Conservation (phyloP, 2,797 vertebrate species). For the Synaphobranchus kaupii region DNA sequence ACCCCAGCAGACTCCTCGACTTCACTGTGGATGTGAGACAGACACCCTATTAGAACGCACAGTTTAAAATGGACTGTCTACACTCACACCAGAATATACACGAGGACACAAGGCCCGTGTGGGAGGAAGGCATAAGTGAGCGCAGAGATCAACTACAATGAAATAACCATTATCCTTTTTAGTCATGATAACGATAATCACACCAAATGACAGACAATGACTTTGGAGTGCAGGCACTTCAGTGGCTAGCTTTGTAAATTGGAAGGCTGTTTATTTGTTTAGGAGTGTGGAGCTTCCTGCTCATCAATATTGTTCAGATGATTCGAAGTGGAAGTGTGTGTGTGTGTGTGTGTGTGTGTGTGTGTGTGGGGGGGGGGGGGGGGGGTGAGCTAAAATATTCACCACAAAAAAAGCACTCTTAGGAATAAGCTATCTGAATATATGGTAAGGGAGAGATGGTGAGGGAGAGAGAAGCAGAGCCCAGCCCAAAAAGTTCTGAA, state of each 20-base stretch:
- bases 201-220: conserved; percentile 49
- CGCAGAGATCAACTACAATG: conserved; percentile 57
- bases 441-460: neutral
- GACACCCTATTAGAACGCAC: neutral
- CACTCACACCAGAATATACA: neutral
- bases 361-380: neutral
- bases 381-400: neutral
- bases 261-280: conserved; percentile 30
- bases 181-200: conserved; percentile 53
- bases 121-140: conserved; percentile 36
- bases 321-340: neutral
- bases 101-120: conserved; percentile 25
- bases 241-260: conserved; percentile 28
- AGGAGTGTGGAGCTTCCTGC: conserved; percentile 14
- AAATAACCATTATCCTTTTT: conserved; percentile 54
- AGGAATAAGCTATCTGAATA: neutral
- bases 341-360: too few species aligned
- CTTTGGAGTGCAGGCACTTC: conserved; percentile 51
- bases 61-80: neutral
- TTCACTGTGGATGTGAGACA: conserved; percentile 72
- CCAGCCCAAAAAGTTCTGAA: neutral
- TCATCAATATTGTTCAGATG: neutral
- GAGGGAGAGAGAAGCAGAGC: neutral
- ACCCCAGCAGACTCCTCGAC: conserved; percentile 88
- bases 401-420: neutral